Percentiles rank a stretch among this genome's conserved stretches.
Evolutionary conservation across 2,888 invertebrate species (phyloP).

Genomic region (Campoplex nolae): DNA sequence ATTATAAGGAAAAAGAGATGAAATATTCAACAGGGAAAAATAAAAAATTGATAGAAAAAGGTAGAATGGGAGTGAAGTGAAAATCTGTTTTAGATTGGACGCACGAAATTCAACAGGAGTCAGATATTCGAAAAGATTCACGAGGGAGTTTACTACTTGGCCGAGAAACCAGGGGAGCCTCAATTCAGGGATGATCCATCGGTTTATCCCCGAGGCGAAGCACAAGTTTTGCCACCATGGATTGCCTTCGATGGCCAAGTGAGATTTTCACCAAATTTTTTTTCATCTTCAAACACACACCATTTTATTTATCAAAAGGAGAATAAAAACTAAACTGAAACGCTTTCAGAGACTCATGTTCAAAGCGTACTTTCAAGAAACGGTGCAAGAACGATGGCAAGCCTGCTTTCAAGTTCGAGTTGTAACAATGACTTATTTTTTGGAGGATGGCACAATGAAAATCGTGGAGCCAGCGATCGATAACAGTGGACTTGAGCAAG

Average conservation of each 20-base stretch:
- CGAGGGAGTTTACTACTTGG: slow-evolving; percentile 87
- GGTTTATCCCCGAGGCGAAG: slow-evolving; percentile 91
- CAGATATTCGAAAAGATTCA: slow-evolving; percentile 87
- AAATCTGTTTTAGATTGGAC: slow-evolving; percentile 86
- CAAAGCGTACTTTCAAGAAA: slow-evolving; percentile 92
- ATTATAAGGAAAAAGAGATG: background rate
- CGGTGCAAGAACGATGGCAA: slow-evolving; percentile 89
- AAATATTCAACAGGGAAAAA: slow-evolving; percentile 21
- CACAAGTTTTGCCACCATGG: slow-evolving; percentile 93
- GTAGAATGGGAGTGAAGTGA: slow-evolving; percentile 28
- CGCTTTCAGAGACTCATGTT: slow-evolving; percentile 89
- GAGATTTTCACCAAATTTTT: slow-evolving; percentile 55
- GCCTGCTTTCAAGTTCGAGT: slow-evolving; percentile 90
- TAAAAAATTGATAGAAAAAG: slow-evolving; percentile 12
- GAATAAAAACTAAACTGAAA: background rate
- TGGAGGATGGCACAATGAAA: slow-evolving; percentile 97
- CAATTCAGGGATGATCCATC: slow-evolving; percentile 89
- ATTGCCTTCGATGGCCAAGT: slow-evolving; percentile 95
- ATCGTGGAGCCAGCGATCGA: slow-evolving; percentile 92
- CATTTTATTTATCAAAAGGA: background rate
- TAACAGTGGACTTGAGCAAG: slow-evolving; percentile 95
- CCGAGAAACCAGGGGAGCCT: slow-evolving; percentile 87
- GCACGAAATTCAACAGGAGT: slow-evolving; percentile 87
- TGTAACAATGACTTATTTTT: slow-evolving; percentile 93
- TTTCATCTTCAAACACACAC: background rate